Base-by-base conservation (phyloP, 2,797 vertebrate species). In the Danio aesculapii region DNA sequence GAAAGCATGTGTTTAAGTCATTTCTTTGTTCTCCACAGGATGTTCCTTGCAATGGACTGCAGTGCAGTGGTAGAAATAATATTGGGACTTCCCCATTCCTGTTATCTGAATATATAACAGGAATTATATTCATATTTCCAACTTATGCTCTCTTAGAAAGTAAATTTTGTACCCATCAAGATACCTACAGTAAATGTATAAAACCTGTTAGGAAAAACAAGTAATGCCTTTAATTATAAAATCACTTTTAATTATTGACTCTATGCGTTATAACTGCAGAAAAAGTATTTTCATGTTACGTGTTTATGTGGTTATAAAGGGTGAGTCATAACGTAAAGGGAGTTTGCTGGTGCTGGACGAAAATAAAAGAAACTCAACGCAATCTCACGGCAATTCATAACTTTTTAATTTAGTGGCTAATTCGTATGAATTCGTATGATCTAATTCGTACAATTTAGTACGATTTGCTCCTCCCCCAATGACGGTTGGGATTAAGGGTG, bases 1-100 rank as follows among this genome's bases (percentile, higher is more conserved):
- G 9, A 63, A 73, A 66, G 50, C 41, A 19, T 57, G 69, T 80
- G 64, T 80, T 44, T 68, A n/a, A 68, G 43, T 63, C 76, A 70
- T 30, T 30, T 3, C 1, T 30, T 6, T 8, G 16, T 59, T 68
- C 55, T 69, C 30, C 43, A 50, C 75, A 58, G 64, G 66, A 61
- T 43, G 16, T 59, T 70, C 55, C 13, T 44, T 5, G 8, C 71
- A 46, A 59, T 58, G 55, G 17, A 73, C 44, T 59, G 11, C 21
- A 19, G 43, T n/a, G n/a, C 46, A 53, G 55, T 58, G 55, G 43
- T 6, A 43, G 52, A 47, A 59, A 58, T 59, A 78, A 70, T 61
- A 79, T 59, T 70, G 8, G 5, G 16, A 70, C 49, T 47, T n/a
- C 12, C 19, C 44, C 13, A 30, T 49, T 74, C 9, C 9, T 74